Conservation (phyloP, 2,888 invertebrate species). For the Monochamus alternatus region DNA sequence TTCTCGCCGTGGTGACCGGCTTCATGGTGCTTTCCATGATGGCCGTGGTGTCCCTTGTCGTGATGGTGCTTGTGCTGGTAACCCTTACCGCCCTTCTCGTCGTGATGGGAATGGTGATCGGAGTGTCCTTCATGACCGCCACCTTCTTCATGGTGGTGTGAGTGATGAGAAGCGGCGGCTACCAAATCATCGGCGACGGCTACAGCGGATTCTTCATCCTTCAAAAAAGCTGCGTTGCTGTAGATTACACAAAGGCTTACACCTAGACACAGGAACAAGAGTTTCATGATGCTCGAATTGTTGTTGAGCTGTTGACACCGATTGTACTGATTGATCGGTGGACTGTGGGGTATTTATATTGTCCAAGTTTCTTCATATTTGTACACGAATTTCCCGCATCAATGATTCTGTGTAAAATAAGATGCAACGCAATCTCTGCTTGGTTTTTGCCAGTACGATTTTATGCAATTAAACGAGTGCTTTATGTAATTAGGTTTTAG, state of each 20-base stretch:
- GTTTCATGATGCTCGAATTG: constrained; percentile 65
- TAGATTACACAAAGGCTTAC: constrained; percentile 51
- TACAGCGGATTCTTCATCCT: constrained; percentile 40
- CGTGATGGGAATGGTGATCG: constrained; percentile 80
- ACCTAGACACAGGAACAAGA: constrained; percentile 63
- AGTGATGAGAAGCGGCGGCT: constrained; percentile 68
- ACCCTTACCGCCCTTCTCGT: constrained; percentile 87
- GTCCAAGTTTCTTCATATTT: constrained; percentile 56
- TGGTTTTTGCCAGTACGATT: constrained; percentile 53
- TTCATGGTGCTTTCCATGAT: constrained; percentile 84
- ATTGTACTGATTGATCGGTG: constrained; percentile 50
- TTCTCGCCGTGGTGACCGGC: constrained; percentile 84
- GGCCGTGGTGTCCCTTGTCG: constrained; percentile 85
- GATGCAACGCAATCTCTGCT: constrained; percentile 57
- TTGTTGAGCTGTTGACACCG: constrained; percentile 42
- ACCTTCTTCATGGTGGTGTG: constrained; percentile 77
- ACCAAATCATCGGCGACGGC: constrained; percentile 67
- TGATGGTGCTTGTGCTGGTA: constrained; percentile 82
- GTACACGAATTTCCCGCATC: constrained; percentile 61
- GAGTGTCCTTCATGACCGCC: constrained; percentile 82
- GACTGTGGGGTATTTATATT: constrained; percentile 61
- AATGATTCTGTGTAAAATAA: constrained; percentile 57
- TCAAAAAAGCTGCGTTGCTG: constrained; percentile 49
- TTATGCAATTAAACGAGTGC: constrained; percentile 50
- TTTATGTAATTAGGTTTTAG: constrained; percentile 44